Percentiles rank a stretch among this genome's conserved stretches.
These are phyloP conservation scores for Fragum fragum DNA, from an alignment of 2,888 invertebrate species.

Conservation along the genomic window DNA sequence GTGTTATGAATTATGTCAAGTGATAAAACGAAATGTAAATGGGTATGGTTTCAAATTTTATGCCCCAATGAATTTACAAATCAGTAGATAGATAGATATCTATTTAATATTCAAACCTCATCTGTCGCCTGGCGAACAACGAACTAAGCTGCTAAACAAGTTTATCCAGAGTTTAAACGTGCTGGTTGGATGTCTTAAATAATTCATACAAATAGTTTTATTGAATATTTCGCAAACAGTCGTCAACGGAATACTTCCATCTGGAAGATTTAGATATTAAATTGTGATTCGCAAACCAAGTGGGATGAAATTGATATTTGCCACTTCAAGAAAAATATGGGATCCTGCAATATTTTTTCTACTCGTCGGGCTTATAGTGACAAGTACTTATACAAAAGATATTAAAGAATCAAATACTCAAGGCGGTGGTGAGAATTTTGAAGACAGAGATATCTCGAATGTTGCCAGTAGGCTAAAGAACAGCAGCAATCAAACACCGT, in stretches of 20 bases:
- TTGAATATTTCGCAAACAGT: no score
- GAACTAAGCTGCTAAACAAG: background rate
- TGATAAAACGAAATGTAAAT: background rate
- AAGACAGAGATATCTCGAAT: background rate
- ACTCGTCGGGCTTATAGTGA: background rate
- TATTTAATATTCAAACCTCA: slow-evolving; percentile 1
- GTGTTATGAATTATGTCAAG: background rate
- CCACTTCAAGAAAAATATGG: background rate
- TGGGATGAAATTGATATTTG: background rate
- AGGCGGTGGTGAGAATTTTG: background rate
- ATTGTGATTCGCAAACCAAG: background rate
- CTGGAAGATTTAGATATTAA: background rate
- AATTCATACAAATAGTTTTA: background rate
- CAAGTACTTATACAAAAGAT: background rate
- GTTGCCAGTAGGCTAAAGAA: background rate
- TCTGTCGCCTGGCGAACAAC: background rate
- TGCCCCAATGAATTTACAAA: background rate
- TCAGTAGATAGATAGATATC: background rate
- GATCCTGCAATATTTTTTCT: background rate
- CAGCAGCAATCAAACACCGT: background rate
- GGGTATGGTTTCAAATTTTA: background rate
- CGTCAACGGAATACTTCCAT: no score
- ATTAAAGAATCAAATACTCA: background rate
- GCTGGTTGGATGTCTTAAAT: background rate
- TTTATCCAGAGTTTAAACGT: background rate